phyloP scores from a whole-genome alignment of 64 coral and sea anemone species.

The Stylophora pistillata region DNA sequence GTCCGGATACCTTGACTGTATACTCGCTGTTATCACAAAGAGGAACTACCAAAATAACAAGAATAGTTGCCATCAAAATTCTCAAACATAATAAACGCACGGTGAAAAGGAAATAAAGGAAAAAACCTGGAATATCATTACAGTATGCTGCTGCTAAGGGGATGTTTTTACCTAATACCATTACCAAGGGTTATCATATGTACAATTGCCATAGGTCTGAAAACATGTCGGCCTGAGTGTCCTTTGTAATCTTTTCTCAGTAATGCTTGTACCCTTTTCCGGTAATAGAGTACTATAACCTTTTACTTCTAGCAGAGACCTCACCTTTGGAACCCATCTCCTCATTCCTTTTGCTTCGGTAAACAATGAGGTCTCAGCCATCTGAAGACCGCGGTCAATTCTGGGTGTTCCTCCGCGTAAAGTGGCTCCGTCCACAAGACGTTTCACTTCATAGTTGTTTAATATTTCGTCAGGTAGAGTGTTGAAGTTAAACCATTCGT shows the following conservation, averaged over 20 bases:
- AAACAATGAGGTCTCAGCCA: slow-evolving; percentile 39
- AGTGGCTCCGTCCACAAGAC: slow-evolving; percentile 35
- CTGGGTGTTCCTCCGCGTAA: slow-evolving; percentile 25
- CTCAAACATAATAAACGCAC: too few species aligned
- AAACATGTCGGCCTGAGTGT: too few species aligned
- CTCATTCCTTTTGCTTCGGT: slow-evolving; percentile 59
- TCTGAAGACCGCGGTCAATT: slow-evolving; percentile 34
- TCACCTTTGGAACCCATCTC: slow-evolving; percentile 47
- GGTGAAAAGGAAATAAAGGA: too few species aligned
- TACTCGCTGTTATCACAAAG: slow-evolving; percentile 43
- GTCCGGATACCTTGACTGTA: slow-evolving; percentile 28
- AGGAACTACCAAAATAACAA: slow-evolving; percentile 15
- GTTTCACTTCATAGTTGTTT: slow-evolving; percentile 52
- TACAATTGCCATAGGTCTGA: too few species aligned
- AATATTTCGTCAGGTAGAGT: slow-evolving; percentile 70
- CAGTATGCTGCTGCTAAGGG: too few species aligned
- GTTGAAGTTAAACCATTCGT: slow-evolving; percentile 72
- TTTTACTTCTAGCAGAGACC: background rate
- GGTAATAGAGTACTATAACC: background rate
- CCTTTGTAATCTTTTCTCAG: too few species aligned
- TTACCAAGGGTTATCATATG: too few species aligned
- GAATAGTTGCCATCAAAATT: background rate
- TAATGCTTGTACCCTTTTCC: background rate
- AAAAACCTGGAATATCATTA: too few species aligned
- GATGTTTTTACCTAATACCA: too few species aligned